These are phyloP conservation scores for Holothuria leucospilota DNA, from an alignment of 53 echinoderm and acorn worm genomes.

Conservation along the genomic window DNA sequence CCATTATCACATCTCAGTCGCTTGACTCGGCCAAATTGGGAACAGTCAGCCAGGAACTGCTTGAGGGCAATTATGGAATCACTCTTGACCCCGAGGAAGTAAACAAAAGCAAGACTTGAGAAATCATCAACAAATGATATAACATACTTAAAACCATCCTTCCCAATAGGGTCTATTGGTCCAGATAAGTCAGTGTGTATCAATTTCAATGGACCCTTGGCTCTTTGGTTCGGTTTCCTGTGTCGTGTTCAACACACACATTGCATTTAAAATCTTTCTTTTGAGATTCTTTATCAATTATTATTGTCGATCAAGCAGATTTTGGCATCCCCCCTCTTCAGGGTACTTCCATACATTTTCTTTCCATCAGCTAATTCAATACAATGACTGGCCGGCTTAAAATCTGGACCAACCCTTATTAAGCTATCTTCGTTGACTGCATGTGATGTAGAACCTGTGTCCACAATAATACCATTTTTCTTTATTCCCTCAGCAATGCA, in stretches of 20 bases:
- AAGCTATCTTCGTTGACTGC: not conserved
- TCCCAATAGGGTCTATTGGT: constrained; percentile 38
- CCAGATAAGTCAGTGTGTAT: constrained; percentile 47
- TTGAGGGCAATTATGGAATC: constrained; percentile 44
- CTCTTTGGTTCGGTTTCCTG: constrained; percentile 12
- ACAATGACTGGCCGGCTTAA: constrained; percentile 6
- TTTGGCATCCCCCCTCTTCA: constrained; percentile 46
- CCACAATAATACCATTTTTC: not conserved
- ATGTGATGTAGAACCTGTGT: not conserved
- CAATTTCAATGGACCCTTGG: not conserved
- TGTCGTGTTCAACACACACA: constrained; percentile 25
- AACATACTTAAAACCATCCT: constrained; percentile 52
- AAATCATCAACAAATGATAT: constrained; percentile 54
- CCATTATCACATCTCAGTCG: constrained; percentile 58
- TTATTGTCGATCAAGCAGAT: not conserved
- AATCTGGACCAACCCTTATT: not conserved
- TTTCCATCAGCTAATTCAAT: constrained; percentile 49
- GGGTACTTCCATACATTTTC: constrained; percentile 1
- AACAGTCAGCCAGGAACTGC: constrained; percentile 54
- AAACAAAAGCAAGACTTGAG: constrained; percentile 39
- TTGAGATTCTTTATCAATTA: constrained; percentile 11
- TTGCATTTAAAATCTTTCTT: constrained; percentile 12
- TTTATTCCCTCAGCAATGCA: not conserved
- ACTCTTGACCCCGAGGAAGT: constrained; percentile 49
- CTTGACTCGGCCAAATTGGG: constrained; percentile 30